Evolutionary conservation across 2,888 invertebrate genomes (phyloP).

Genomic region (Macrosoma leucophasiata): DNA sequence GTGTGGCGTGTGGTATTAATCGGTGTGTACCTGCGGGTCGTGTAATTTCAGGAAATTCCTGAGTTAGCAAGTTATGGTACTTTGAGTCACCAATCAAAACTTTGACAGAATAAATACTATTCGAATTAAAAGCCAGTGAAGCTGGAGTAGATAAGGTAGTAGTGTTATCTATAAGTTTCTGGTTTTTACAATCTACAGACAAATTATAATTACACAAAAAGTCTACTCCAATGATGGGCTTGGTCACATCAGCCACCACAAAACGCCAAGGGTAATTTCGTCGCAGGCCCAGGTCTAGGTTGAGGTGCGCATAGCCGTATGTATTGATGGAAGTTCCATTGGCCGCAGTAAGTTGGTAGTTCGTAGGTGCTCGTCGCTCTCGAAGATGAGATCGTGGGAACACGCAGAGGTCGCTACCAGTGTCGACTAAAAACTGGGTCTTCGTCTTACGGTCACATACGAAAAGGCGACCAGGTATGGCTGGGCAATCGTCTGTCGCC

Average conservation of each 20-base stretch:
- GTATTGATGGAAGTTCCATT: slow-evolving; percentile 27
- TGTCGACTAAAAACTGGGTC: too few relatives aligned
- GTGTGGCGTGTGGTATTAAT: slow-evolving; percentile 22
- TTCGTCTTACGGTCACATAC: too few relatives aligned
- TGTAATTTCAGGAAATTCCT: slow-evolving; percentile 18
- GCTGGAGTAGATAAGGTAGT: slow-evolving; percentile 14
- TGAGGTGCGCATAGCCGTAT: slow-evolving; percentile 23
- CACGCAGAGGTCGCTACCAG: slow-evolving; percentile 23
- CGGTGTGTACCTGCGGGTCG: slow-evolving; percentile 21
- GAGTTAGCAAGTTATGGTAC: slow-evolving; percentile 8
- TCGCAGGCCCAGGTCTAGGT: slow-evolving; percentile 26
- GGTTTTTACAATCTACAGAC: slow-evolving; percentile 30
- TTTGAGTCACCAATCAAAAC: slow-evolving; percentile 6
- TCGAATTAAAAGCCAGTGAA: neutral
- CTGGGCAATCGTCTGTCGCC: too few relatives aligned
- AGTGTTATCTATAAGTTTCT: slow-evolving; percentile 22
- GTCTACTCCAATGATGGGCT: slow-evolving; percentile 31
- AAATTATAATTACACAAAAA: slow-evolving; percentile 30
- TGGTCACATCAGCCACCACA: slow-evolving; percentile 29
- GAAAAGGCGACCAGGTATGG: too few relatives aligned
- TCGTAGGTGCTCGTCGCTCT: slow-evolving; percentile 19
- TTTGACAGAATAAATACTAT: slow-evolving; percentile 11
- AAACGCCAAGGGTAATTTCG: slow-evolving; percentile 28
- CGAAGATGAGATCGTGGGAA: slow-evolving; percentile 13
- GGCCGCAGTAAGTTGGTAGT: slow-evolving; percentile 29